Evolutionary conservation across 1,140 invertebrate genomes (phyloP), one percentile per base, ranked within the genome.

Genomic region (Steinernema feltiae): DNA sequence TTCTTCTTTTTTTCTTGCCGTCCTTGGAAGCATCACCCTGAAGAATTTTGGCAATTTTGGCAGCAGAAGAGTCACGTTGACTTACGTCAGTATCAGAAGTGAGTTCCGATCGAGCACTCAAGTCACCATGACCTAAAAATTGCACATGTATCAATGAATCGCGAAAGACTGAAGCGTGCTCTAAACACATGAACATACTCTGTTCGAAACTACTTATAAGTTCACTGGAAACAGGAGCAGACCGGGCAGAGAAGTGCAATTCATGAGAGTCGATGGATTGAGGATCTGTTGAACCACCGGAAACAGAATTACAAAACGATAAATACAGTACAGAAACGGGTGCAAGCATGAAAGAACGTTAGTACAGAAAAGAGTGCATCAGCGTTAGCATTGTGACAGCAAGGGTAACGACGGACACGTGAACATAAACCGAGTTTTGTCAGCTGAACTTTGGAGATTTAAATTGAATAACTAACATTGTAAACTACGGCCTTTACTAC

Each of bases 1-100:
- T 81, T 81, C n/a, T n/a, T n/a, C n/a, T n/a, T 69, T 80, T 80
- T 35, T 80, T 81, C 69, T 79, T 81, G 3, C 76, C 78, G 15
- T 77, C 70, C 31, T 48, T 75, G 18, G 35, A 1, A 1, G 35
- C 17, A 18, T 63, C 76, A 2, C n/a, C 53, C 78, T 79, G 70
- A 30, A 79, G 73, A 3, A 21, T 24, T 21, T 48, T 0, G 7
- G 31, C 15, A 74, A 0, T 17, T 29, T 3, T 72, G 48, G 31
- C 7, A 30, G 1, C 69, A 21, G 17, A 21, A 1, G 30, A 21
- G 35, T 73, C 17, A 12, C 35, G 17, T 75, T 3, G 3, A n/a
- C 70, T 71, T 71, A 71, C 32, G 18, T 71, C 32, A n/a, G 18
- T 71, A 18, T 71, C 32, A 24, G 32, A 71, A 3, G 53, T 75